These are phyloP conservation scores for human DNA, from an alignment of 2,113 vertebrate species.

Conservation along the genomic window DNA sequence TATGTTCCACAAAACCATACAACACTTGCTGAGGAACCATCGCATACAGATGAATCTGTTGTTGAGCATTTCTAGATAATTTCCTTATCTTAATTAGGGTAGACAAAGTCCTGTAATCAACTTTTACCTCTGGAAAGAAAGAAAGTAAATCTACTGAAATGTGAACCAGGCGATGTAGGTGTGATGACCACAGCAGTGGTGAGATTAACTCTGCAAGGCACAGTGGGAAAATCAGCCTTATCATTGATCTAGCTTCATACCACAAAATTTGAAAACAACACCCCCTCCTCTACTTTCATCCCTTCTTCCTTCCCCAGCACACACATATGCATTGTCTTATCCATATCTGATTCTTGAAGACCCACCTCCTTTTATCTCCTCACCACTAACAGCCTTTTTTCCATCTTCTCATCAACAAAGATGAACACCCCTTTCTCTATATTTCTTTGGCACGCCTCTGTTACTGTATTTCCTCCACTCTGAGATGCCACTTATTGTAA, in stretches of 20 bases:
- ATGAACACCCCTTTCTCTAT: background rate
- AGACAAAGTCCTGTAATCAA: background rate
- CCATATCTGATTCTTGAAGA: background rate
- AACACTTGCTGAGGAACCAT: background rate
- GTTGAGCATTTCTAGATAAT: background rate
- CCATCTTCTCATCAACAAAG: background rate
- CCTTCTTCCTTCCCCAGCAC: fast-evolving
- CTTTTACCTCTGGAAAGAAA: background rate
- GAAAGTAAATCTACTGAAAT: background rate
- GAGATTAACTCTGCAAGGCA: background rate
- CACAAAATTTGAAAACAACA: background rate
- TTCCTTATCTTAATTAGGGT: background rate
- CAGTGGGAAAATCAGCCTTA: background rate
- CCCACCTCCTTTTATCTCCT: background rate
- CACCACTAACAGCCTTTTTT: too few species aligned
- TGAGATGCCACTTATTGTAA: background rate
- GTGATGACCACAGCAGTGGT: background rate
- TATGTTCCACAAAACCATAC: background rate
- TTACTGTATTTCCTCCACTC: background rate
- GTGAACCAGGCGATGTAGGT: background rate
- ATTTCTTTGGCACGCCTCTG: background rate
- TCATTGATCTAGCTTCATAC: background rate
- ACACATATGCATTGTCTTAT: background rate
- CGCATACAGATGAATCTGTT: background rate
- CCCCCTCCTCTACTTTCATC: background rate